A percentile compares a stretch with the other conserved stretches of the same genome.
Evolutionary conservation across 2,113 vertebrate genomes (phyloP).

Genomic region (Leptobrachium leishanense): DNA sequence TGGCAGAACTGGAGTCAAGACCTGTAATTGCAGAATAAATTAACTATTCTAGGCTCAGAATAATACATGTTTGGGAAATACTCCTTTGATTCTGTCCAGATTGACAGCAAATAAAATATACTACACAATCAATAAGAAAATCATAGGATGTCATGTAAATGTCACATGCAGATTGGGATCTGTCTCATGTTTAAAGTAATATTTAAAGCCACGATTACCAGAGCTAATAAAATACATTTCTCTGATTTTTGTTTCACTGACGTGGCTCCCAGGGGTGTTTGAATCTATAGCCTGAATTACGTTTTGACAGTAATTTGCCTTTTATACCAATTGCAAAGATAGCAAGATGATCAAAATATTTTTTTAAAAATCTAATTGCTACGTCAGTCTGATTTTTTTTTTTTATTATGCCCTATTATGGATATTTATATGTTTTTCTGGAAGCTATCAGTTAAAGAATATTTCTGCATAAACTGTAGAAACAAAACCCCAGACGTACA

Average conservation of each 20-base stretch:
- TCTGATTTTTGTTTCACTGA: not conserved
- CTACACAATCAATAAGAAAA: conserved; percentile 10
- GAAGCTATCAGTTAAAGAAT: too few relatives aligned
- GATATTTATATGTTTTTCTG: too few relatives aligned
- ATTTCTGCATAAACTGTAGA: too few relatives aligned
- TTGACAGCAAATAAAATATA: not conserved
- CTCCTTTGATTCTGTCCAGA: too few relatives aligned
- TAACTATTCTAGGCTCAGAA: too few relatives aligned
- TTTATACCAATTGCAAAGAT: not conserved
- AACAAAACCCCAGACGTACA: too few relatives aligned
- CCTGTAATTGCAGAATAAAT: too few relatives aligned
- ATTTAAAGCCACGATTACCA: not conserved
- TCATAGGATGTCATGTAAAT: not conserved
- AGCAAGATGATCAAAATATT: not conserved
- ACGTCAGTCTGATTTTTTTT: too few relatives aligned
- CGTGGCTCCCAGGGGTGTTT: not conserved
- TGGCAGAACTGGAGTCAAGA: too few relatives aligned
- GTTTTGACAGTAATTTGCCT: conserved; percentile 1
- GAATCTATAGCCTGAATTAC: not conserved
- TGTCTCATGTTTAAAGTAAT: conserved; percentile 14
- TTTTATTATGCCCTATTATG: too few relatives aligned
- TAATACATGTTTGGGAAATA: too few relatives aligned
- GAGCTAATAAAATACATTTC: not conserved
- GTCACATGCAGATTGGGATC: not conserved
- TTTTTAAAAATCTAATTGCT: not conserved